Evolutionary conservation across 2,113 vertebrate genomes (phyloP).

Genomic region (Microtus montanus): DNA sequence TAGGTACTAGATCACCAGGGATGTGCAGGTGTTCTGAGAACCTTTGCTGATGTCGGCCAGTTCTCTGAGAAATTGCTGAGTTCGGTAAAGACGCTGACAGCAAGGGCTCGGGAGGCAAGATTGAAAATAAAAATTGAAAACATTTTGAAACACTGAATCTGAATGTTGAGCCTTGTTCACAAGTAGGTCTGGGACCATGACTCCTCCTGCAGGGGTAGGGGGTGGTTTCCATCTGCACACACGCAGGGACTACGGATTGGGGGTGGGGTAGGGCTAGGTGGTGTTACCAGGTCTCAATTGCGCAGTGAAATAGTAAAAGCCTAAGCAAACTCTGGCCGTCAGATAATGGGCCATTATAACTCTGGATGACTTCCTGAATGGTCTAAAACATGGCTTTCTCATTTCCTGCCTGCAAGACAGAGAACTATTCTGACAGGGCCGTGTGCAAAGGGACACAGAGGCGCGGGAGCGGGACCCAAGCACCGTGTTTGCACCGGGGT

Average conservation of each 20-base stretch:
- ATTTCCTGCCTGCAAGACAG: slow-evolving; percentile 80
- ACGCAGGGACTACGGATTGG: background rate
- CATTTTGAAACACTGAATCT: background rate
- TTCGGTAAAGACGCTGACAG: background rate
- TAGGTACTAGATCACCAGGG: background rate
- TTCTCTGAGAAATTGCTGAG: background rate
- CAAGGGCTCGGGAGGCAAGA: accelerated
- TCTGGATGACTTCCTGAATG: slow-evolving; percentile 87
- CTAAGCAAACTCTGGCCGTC: slow-evolving; percentile 85
- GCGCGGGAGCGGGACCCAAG: background rate
- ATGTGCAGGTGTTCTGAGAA: accelerated
- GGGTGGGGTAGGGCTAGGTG: background rate
- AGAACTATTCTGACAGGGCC: slow-evolving; percentile 63
- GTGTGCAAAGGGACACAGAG: slow-evolving; percentile 53
- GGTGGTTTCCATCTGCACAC: background rate
- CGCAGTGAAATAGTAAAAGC: slow-evolving; percentile 81
- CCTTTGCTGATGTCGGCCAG: accelerated
- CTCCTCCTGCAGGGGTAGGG: no score
- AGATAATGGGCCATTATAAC: slow-evolving; percentile 87
- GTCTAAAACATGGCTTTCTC: slow-evolving; percentile 80
- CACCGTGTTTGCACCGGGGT: background rate
- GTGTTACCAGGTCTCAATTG: slow-evolving; percentile 71
- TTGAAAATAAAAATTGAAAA: background rate
- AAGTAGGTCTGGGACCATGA: background rate
- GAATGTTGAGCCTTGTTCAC: background rate